Evolutionary conservation across 2,888 invertebrate genomes (phyloP).

Genomic region (Drosophila niveifrons): DNA sequence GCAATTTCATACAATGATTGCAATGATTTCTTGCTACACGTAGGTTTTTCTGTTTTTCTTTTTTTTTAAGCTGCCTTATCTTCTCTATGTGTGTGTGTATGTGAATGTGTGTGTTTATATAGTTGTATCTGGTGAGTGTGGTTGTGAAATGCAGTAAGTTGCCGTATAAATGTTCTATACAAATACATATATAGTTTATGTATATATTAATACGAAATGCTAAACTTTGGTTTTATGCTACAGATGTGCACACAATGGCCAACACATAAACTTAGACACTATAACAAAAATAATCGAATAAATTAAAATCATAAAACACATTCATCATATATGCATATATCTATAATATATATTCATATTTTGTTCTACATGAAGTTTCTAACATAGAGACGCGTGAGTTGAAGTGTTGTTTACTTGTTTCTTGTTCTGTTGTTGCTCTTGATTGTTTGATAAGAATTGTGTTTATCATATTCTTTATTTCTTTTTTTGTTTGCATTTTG

Average conservation of each 20-base stretch:
- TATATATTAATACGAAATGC: slow-evolving; percentile 75
- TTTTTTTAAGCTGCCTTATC: slow-evolving; percentile 51
- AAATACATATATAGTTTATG: slow-evolving; percentile 59
- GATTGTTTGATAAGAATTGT: slow-evolving; percentile 45
- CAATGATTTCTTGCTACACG: slow-evolving; percentile 47
- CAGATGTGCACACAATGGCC: slow-evolving; percentile 79
- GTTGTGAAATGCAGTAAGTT: slow-evolving; percentile 67
- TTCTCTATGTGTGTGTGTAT: slow-evolving; percentile 42
- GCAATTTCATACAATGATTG: slow-evolving; percentile 79
- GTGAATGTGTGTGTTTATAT: slow-evolving; percentile 27
- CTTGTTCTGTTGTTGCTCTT: slow-evolving; percentile 29
- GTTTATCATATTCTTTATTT: slow-evolving; percentile 36
- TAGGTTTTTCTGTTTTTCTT: slow-evolving; percentile 13
- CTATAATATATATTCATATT: slow-evolving; percentile 3
- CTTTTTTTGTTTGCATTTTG: slow-evolving; percentile 48
- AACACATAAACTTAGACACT: slow-evolving; percentile 72
- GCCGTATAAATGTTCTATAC: slow-evolving; percentile 71
- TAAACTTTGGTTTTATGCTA: slow-evolving; percentile 81
- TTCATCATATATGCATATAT: slow-evolving; percentile 17
- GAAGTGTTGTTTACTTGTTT: slow-evolving; percentile 27
- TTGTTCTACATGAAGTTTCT: slow-evolving; percentile 24
- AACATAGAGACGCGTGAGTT: slow-evolving; percentile 43
- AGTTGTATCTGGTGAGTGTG: slow-evolving; percentile 41
- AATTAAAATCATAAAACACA: slow-evolving; percentile 54
- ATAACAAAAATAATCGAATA: slow-evolving; percentile 65